Base-by-base conservation (phyloP, 2,888 invertebrate species). In the Neria commutata region DNA sequence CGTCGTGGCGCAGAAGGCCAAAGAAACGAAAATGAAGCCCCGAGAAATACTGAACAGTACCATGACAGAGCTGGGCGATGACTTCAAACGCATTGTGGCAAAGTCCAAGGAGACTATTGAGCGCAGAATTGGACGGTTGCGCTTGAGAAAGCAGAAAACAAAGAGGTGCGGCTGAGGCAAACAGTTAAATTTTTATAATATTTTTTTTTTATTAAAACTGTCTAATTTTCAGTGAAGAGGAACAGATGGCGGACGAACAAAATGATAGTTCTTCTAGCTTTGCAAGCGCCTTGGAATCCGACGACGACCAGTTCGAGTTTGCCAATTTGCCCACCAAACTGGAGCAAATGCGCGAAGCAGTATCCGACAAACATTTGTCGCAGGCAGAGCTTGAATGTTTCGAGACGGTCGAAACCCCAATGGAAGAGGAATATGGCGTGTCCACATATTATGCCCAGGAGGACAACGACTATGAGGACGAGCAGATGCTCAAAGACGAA, bases 211-310 rank as follows among this genome's bases (percentile, higher is more conserved):
- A n/a, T n/a, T n/a, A n/a, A n/a, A n/a, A n/a, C n/a, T n/a, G n/a
- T n/a, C n/a, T n/a, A n/a, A n/a, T n/a, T n/a, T 37, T 4, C n/a
- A 37, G 37, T n/a, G 6, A 37, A 4, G 37, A 37, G 37, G n/a
- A 37, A 37, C 4, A 4, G 4, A 37, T 4, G 29, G 29, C 29
- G 4, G 37, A 53, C n/a, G 49, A 46, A 11, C 52, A 58, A 24
- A 54, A 53, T 23, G 56, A 61, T 21, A 61, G 58, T 34, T 17
- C 34, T 11, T 61, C 63, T 14, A 63, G 63, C 34, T 37, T 61
- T 16, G 54, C 58, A 11, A 63, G 63, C 42, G 60, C 23, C 33
- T 29, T 58, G 26, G 53, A 61, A 11, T 58, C 59, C 5, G 59
- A 59, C 37, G 57, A 61, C 45, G 58, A 53, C 14, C 3, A 42